Evolutionary conservation across 2,888 invertebrate species (phyloP), one percentile per base, ranked within the genome.

Genomic region (Pherbina coryleti): DNA sequence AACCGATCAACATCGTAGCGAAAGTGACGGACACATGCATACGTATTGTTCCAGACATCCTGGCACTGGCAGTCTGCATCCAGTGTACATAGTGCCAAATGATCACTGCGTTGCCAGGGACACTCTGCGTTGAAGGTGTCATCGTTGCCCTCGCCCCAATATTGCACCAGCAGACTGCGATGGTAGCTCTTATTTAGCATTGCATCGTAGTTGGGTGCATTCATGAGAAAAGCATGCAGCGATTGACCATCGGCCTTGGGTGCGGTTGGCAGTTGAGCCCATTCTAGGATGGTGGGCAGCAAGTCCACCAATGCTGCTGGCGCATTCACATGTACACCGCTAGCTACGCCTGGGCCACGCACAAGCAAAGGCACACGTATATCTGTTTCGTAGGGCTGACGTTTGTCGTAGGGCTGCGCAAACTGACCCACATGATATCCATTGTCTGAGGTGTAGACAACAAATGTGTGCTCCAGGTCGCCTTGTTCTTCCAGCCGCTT

Each of bases 341-440:
- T 89, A 14, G 85, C 84, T 14, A 96, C 90, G 2, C 91, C 91
- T 0, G 97, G 97, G 0, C 88, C 97, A 66, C 93, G 91, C 2
- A 98, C 92, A 67, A 97, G 85, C 5, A 98, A 90, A 0, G 97
- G 97, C 0, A 98, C 94, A 82, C 93, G 92, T 62, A 97, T 94
- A 86, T 98, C 98, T 0, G 96, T 94, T 87, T 98, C 97, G 89
- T 98, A 98, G 0, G 96, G 95, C 84, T 97, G 96, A 1, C 97
- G 91, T 86, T 98, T 98, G 89, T 98, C 97, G 90, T 93, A 93
- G 0, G 96, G 95, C 90, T 96, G 93, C 3, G 95, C 93, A 89
- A 96, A 97, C 90, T 97, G 97, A 14, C 97, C 97, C 82, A 97
- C 91, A 90, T 98, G 97, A 89, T 94, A 98, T 25, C 97, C 97